Evolutionary conservation across 2,797 vertebrate species (phyloP).

Genomic region (Gymnodraco acuticeps): DNA sequence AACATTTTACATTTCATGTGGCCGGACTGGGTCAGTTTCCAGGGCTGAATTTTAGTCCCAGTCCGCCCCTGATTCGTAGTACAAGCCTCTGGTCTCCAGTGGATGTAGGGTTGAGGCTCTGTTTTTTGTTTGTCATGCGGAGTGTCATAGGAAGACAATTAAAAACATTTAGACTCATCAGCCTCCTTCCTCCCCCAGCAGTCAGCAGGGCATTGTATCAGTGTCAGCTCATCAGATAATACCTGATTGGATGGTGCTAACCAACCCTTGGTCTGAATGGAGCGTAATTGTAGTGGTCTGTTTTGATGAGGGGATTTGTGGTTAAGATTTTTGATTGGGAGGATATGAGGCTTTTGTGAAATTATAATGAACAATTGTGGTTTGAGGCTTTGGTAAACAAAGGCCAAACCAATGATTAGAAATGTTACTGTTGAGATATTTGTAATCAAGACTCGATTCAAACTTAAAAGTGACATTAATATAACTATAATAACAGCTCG

Average conservation of each 20-base stretch:
- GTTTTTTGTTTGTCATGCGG: too few relatives aligned
- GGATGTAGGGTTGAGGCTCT: too few relatives aligned
- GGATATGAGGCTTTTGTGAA: not conserved
- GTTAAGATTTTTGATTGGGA: constrained; percentile 14
- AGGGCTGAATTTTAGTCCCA: too few relatives aligned
- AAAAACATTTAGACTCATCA: not conserved
- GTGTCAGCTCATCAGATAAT: constrained; percentile 24
- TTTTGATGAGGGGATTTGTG: constrained; percentile 8
- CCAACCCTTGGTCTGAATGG: constrained; percentile 28
- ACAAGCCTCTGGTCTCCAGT: too few relatives aligned
- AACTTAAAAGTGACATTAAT: not conserved
- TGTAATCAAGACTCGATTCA: not conserved
- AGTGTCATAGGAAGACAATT: too few relatives aligned
- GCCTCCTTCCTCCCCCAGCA: not conserved
- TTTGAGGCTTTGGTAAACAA: not conserved
- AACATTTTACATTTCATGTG: too few relatives aligned
- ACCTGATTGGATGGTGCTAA: constrained; percentile 30
- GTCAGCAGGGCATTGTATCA: not conserved
- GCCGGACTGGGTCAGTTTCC: too few relatives aligned
- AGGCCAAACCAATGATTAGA: not conserved
- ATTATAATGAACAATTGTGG: not conserved
- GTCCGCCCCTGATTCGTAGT: too few relatives aligned
- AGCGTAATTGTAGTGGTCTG: constrained; percentile 39
- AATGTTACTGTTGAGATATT: not conserved
- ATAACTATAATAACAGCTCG: not conserved